Percentiles rank a stretch among this genome's conserved stretches.
These are phyloP conservation scores for Cinclus cinclus DNA, from an alignment of 2,113 vertebrate species.

Conservation along the genomic window DNA sequence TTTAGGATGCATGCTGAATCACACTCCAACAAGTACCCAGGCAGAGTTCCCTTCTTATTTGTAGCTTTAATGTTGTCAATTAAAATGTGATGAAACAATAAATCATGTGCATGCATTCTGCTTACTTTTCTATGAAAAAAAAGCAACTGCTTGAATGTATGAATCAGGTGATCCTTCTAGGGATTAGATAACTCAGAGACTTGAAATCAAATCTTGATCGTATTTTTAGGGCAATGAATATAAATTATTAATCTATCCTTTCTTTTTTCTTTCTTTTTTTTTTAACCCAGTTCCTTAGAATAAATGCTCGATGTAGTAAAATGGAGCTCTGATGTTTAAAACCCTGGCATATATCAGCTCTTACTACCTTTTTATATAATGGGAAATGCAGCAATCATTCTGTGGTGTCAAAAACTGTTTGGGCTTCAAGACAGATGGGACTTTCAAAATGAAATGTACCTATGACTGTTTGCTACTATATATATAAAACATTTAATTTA, in stretches of 20 bases:
- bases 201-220: not conserved
- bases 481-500: conserved; percentile 85
- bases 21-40: not conserved
- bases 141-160: not conserved
- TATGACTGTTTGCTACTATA: conserved; percentile 81
- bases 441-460: conserved; percentile 85
- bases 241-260: conserved; percentile 1
- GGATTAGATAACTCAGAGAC: not conserved
- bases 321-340: conserved; percentile 41
- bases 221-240: not conserved
- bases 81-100: conserved; percentile 42
- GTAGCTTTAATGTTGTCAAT: conserved; percentile 58
- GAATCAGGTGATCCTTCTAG: not conserved
- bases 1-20: conserved; percentile 48
- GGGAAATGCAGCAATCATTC: conserved; percentile 69
- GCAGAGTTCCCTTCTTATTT: not conserved
- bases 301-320: conserved; percentile 41
- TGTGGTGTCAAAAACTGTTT: conserved; percentile 75
- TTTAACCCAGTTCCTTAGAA: not conserved
- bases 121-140: conserved; percentile 19
- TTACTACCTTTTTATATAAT: conserved; percentile 53
- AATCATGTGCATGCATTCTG: conserved; percentile 21
- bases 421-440: conserved; percentile 79
- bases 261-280: not conserved
- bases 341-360: conserved; percentile 49